These are phyloP conservation scores for Girardinichthys multiradiatus DNA, from an alignment of 2,113 vertebrate species.

Conservation along the genomic window DNA sequence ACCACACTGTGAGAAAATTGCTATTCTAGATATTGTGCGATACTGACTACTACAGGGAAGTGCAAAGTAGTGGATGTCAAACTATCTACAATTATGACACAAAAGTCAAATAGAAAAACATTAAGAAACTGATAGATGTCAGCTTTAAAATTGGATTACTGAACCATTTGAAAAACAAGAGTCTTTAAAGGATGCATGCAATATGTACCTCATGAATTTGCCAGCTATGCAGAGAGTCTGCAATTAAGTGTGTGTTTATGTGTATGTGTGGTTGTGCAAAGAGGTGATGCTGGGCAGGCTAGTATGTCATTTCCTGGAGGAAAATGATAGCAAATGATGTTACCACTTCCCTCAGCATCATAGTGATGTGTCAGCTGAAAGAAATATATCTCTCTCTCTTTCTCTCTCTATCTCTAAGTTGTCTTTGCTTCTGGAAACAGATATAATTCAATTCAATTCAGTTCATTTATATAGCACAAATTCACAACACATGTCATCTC, in stretches of 20 bases:
- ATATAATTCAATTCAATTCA: no score
- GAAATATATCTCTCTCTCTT: background rate
- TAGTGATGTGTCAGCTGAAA: constrained; percentile 58
- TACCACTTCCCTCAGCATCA: constrained; percentile 72
- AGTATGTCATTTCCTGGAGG: constrained; percentile 77
- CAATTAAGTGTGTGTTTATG: constrained; percentile 5
- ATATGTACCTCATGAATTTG: background rate
- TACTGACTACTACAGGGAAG: background rate
- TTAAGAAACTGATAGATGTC: background rate
- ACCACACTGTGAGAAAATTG: constrained; percentile 22
- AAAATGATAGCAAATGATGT: constrained; percentile 59
- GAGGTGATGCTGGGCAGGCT: constrained; percentile 21
- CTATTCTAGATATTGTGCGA: constrained; percentile 3
- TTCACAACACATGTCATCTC: no score
- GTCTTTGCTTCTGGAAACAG: background rate
- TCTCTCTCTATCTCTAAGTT: background rate
- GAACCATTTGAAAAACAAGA: background rate
- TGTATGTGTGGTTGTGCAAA: constrained; percentile 12
- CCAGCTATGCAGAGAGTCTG: background rate
- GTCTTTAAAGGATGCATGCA: background rate
- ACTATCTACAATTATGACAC: background rate
- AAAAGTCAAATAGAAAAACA: background rate
- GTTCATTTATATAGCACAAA: no score
- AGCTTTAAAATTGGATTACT: background rate
- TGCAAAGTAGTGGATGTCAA: background rate